A percentile compares a stretch with the other conserved stretches of the same genome.
These are phyloP conservation scores for Xylocopa sonorina DNA, from an alignment of 1,140 invertebrate genomes.

Conservation along the genomic window DNA sequence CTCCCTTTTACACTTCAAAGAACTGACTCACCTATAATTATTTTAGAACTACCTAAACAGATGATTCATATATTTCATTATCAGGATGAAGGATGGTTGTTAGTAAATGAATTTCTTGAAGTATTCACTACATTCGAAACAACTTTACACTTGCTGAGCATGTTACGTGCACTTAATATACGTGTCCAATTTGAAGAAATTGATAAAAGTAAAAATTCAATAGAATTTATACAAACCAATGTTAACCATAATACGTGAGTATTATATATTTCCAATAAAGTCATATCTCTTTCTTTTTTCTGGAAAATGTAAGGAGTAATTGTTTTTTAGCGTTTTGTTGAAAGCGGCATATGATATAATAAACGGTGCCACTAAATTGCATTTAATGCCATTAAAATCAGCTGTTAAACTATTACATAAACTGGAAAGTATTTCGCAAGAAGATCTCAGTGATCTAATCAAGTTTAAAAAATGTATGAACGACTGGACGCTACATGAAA, in stretches of 20 bases:
- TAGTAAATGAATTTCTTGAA: constrained; percentile 60
- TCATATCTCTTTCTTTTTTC: not conserved
- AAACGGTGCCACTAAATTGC: constrained; percentile 37
- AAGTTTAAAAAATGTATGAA: not conserved
- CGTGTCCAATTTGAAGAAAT: constrained; percentile 47
- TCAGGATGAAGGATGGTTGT: constrained; percentile 65
- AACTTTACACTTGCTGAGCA: constrained; percentile 28
- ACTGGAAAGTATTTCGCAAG: constrained; percentile 42
- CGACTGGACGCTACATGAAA: constrained; percentile 36
- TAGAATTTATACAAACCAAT: constrained; percentile 56
- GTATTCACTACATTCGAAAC: constrained; percentile 57
- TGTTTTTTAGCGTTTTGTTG: constrained; percentile 56
- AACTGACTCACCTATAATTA: constrained; percentile 15
- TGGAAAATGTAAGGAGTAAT: not conserved
- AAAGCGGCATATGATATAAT: constrained; percentile 46
- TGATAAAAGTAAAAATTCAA: constrained; percentile 37
- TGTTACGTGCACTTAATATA: constrained; percentile 27
- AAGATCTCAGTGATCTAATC: constrained; percentile 37
- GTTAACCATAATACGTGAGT: too few species aligned
- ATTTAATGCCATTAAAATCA: constrained; percentile 60
- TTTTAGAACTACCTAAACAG: constrained; percentile 31
- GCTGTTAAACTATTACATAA: constrained; percentile 39
- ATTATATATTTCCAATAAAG: not conserved
- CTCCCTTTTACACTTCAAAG: not conserved
- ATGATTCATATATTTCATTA: constrained; percentile 62